Evolutionary conservation across 2,888 invertebrate genomes (phyloP), one percentile per base, ranked within the genome.

Genomic region (Leptinotarsa rubiginosa): DNA sequence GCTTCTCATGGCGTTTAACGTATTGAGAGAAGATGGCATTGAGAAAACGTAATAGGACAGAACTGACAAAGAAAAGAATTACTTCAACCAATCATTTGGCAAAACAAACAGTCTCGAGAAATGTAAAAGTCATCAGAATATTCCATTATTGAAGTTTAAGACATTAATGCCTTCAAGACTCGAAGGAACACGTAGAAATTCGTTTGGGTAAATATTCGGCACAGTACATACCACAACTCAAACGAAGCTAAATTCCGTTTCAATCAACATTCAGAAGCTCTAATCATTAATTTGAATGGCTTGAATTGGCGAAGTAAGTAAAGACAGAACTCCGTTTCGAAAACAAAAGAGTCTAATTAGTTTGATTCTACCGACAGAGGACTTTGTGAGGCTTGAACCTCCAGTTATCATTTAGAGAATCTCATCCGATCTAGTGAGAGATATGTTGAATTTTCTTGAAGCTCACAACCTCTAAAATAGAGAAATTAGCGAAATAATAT

Each of bases 281-380:
- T 25, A 22, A 62, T 62, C 62, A 41, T 31, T n/a, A 62, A 16
- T 15, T 31, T n/a, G 7, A 41, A 25, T 62, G 31, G 62, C 41
- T 22, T 62, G 25, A 56, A 56, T 56, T 56, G 18, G 31, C 31
- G 12, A 41, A 62, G 62, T 41, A 31, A 20, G 56, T 56, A 56
- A 22, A 56, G 20, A 13, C 13, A 56, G 56, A 56, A 56, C 22
- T 56, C 20, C 20, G 41, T n/a, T 5, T 7, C 7, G 62, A n/a
- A 62, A 62, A 62, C 62, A 62, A 62, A 62, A 16, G 25, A 31
- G 62, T 31, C 31, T 62, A 62, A 25, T 62, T 62, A 62, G 41
- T 62, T 31, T 25, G n/a, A 62, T 41, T 41, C 62, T 62, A 31
- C 25, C 41, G 41, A 62, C 25, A 25, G 62, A 62, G 7, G 10